Evolutionary conservation across 2,888 invertebrate species (phyloP).

Genomic region (Drosophila meridionalis): DNA sequence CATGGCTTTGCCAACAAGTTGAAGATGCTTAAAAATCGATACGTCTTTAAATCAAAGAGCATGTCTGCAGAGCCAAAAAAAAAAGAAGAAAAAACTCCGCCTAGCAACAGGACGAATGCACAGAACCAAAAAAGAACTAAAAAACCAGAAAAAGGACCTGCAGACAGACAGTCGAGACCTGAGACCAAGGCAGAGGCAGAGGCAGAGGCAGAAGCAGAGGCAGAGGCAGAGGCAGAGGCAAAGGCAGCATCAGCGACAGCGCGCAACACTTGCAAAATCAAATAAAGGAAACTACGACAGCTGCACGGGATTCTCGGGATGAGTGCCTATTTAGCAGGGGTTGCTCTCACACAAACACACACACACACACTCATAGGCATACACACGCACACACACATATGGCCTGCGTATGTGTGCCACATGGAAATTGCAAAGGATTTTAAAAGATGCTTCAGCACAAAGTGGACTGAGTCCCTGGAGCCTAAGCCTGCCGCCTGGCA

Average conservation of each 20-base stretch:
- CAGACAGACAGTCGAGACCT: slow-evolving; percentile 18
- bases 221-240: background rate
- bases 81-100: slow-evolving; percentile 43
- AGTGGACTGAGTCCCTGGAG: slow-evolving; percentile 31
- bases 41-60: slow-evolving; percentile 22
- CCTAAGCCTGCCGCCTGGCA: slow-evolving; percentile 34
- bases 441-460: slow-evolving; percentile 63
- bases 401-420: slow-evolving; percentile 65
- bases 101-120: slow-evolving; percentile 64
- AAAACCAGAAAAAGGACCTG: slow-evolving; percentile 32
- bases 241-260: background rate
- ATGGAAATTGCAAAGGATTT: slow-evolving; percentile 69
- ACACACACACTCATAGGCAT: slow-evolving; percentile 26
- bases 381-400: slow-evolving; percentile 26
- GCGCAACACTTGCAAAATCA: slow-evolving; percentile 75
- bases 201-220: background rate
- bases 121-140: slow-evolving; percentile 1
- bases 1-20: background rate
- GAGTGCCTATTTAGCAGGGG: slow-evolving; percentile 50
- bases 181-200: background rate
- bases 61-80: slow-evolving; percentile 2
- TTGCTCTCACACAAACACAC: slow-evolving; percentile 54
- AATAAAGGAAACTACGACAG: slow-evolving; percentile 67
- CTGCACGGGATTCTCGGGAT: slow-evolving; percentile 64
- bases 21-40: slow-evolving; percentile 5